These are phyloP conservation scores for Acipenser ruthenus DNA, from an alignment of 2,797 vertebrate genomes.

Conservation along the genomic window DNA sequence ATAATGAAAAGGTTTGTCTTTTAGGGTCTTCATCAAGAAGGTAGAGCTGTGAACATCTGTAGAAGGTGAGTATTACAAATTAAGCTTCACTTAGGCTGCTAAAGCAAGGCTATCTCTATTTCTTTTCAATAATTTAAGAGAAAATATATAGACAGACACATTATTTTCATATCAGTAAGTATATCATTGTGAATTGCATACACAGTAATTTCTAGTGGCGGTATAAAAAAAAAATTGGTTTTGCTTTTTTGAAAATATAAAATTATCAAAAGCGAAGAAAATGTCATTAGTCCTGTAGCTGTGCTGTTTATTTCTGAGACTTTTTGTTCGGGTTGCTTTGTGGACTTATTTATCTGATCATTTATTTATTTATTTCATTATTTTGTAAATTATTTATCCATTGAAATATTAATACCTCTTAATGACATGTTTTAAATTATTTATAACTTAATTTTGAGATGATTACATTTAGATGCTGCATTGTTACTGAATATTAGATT, in stretches of 20 bases:
- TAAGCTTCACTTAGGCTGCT: constrained; percentile 41
- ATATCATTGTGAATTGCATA: constrained; percentile 43
- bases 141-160: constrained; percentile 30
- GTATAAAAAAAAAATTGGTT: constrained; percentile 44
- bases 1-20: not conserved
- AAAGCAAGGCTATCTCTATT: constrained; percentile 29
- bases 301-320: constrained; percentile 71
- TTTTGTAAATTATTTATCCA: constrained; percentile 99
- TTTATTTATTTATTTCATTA: constrained; percentile 99
- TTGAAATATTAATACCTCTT: constrained; percentile 99
- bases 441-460: constrained; percentile 99
- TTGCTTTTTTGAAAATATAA: constrained; percentile 68
- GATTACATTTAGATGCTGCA: constrained; percentile 95
- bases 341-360: constrained; percentile 90
- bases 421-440: constrained; percentile 96
- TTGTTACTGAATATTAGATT: constrained; percentile 86
- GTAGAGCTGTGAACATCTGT: not conserved
- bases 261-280: constrained; percentile 63
- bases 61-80: constrained; percentile 51
- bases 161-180: constrained; percentile 57
- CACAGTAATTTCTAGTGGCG: constrained; percentile 48
- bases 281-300: constrained; percentile 59
- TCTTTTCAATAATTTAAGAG: constrained; percentile 51
- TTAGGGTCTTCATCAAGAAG: not conserved
- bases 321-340: constrained; percentile 74